These are phyloP conservation scores for Brachionus rubens DNA, from an alignment of 1,140 invertebrate species.

Conservation along the genomic window DNA sequence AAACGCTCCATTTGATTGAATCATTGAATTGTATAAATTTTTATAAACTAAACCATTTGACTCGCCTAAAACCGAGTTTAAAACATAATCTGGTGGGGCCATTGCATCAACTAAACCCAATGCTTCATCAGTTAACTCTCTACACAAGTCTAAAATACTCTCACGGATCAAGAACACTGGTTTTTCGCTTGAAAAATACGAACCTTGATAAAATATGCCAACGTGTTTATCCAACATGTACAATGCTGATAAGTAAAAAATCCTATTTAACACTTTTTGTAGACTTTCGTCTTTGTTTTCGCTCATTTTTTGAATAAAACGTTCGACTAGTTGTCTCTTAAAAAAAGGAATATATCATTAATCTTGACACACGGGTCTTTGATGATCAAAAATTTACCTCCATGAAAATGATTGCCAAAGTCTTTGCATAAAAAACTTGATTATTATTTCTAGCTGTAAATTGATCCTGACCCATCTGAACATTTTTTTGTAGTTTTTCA, in stretches of 20 bases:
- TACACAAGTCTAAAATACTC: slow-evolving; percentile 67
- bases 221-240: slow-evolving; percentile 53
- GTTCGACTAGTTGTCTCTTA: slow-evolving; percentile 21
- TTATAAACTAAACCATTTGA: slow-evolving; percentile 56
- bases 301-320: slow-evolving; percentile 19
- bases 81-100: slow-evolving; percentile 74
- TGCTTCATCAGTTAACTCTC: slow-evolving; percentile 69
- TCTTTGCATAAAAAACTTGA: slow-evolving; percentile 39
- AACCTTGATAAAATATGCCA: slow-evolving; percentile 57
- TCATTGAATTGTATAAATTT: slow-evolving; percentile 33
- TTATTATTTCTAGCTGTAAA: slow-evolving; percentile 36
- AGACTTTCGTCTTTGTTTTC: slow-evolving; percentile 25
- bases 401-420: slow-evolving; percentile 22
- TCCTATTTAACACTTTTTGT: not conserved
- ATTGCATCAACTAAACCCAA: slow-evolving; percentile 77
- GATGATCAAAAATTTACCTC: not conserved
- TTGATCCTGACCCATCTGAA: not conserved
- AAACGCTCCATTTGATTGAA: slow-evolving; percentile 44
- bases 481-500: slow-evolving; percentile 8
- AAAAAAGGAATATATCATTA: too few species aligned
- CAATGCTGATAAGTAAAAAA: slow-evolving; percentile 23
- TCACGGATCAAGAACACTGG: slow-evolving; percentile 54
- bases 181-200: slow-evolving; percentile 53
- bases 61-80: slow-evolving; percentile 57
- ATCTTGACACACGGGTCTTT: too few species aligned